Conservation (phyloP, 2,797 vertebrate genomes). For the Scarus forsteni region DNA sequence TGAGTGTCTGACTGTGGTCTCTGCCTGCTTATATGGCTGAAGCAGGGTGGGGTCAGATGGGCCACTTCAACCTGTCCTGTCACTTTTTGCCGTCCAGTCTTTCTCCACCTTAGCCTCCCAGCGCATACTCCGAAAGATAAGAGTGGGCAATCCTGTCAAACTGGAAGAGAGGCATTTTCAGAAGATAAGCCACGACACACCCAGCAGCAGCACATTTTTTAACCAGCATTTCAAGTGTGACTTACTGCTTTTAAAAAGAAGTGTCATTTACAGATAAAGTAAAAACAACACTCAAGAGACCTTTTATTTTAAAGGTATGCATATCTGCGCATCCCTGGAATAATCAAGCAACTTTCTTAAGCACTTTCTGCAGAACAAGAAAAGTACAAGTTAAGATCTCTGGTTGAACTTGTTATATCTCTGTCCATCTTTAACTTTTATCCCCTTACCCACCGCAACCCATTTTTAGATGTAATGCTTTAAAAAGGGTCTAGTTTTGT, state of each 20-base stretch:
- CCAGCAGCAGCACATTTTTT: not conserved
- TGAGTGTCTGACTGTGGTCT: slow-evolving; percentile 70
- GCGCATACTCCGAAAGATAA: slow-evolving; percentile 50
- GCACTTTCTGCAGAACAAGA: too few relatives aligned
- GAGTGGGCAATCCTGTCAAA: slow-evolving; percentile 65
- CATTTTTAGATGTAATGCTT: too few relatives aligned
- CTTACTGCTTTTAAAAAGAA: not conserved
- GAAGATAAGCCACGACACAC: slow-evolving; percentile 1
- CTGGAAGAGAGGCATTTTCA: not conserved
- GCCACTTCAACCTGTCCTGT: slow-evolving; percentile 64
- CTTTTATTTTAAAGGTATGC: too few relatives aligned
- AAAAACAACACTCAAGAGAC: not conserved
- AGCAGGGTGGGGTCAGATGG: slow-evolving; percentile 46
- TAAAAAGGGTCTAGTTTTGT: too few relatives aligned
- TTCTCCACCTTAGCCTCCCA: slow-evolving; percentile 21
- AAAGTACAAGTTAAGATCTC: too few relatives aligned
- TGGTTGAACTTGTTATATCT: too few relatives aligned
- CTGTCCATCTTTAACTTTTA: too few relatives aligned
- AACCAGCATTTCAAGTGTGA: not conserved
- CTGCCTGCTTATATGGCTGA: slow-evolving; percentile 70
- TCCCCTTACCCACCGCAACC: too few relatives aligned
- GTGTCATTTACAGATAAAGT: not conserved
- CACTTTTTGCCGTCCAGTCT: slow-evolving; percentile 54
- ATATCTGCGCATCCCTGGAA: too few relatives aligned
- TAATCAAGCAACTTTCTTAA: too few relatives aligned